Base-by-base conservation (phyloP, 2,888 invertebrate genomes). In the Hydraecia micacea region DNA sequence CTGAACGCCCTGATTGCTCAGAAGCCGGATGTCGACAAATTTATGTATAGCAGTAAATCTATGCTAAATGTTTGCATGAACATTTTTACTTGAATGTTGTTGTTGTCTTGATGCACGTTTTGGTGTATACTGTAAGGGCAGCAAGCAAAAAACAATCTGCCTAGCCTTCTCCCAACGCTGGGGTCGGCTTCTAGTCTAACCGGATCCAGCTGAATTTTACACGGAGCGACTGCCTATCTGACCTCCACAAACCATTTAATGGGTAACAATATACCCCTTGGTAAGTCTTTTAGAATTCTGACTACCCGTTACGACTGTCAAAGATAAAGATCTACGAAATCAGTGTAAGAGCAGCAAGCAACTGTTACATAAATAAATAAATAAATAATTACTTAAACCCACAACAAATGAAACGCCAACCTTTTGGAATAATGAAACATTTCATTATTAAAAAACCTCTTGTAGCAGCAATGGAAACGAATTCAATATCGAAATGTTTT, bases 401-500 rank as follows among this genome's bases (percentile, higher is more conserved):
- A 49, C 9, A 55, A 65, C 36, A 65, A 65, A 58, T 66, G 6
- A 36, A 49, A 32, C 8, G 1, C 3, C 11, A 58, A 73, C 46
- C 8, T 52, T 18, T 73, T 13, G 18, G 25, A 36, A 74, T 74
- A 79, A 80, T 62, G 1, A 75, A 80, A 62, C 11, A 55, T 81
- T 76, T 69, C 49, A 60, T 67, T 68, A 83, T 73, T 52, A 60
- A 73, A 73, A 74, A 85, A 67, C 5, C 58, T 60, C 69, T 77
- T 77, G 58, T 62, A 70, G 18, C 25, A 5, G 39, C 58, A 80
- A 81, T 81, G 49, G 58, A 80, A 68, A 68, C 1, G n/a, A 58
- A 42, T 80, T 58, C 42, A 77, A 84, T 86, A 77, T 84, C 68
- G 75, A 62, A 80, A 65, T 73, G 52, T 76, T 75, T 84, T 86